phyloP scores from a whole-genome alignment of 2,888 invertebrate species.

The Graphium colonna region DNA sequence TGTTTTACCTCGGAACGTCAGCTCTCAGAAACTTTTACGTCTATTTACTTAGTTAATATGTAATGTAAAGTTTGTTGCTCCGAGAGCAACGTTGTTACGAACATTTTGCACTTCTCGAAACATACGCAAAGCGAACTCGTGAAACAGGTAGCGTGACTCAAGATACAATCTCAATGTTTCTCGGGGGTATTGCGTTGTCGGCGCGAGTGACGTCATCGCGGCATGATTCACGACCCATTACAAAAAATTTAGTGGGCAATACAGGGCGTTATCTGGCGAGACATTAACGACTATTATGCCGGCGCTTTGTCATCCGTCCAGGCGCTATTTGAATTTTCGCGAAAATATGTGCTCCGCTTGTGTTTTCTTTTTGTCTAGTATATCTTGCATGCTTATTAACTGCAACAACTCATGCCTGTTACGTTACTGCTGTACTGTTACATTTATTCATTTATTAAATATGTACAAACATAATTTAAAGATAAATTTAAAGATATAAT shows the following conservation, averaged over 20 bases:
- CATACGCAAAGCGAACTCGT: not conserved
- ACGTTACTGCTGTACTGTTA: no score
- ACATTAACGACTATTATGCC: constrained; percentile 21
- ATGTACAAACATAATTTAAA: no score
- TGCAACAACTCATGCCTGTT: no score
- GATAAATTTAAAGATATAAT: no score
- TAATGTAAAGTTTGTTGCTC: no score
- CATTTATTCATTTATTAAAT: no score
- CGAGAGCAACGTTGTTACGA: not conserved
- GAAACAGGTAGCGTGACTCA: constrained; percentile 11
- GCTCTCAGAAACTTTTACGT: no score
- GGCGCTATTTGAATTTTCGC: constrained; percentile 20
- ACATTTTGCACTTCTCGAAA: not conserved
- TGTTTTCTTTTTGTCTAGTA: not conserved
- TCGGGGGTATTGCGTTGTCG: constrained; percentile 21
- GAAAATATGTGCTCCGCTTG: constrained; percentile 7
- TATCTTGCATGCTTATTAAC: not conserved
- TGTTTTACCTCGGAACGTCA: no score
- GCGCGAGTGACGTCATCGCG: constrained; percentile 21
- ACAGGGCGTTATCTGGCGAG: constrained; percentile 22
- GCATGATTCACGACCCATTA: constrained; percentile 30
- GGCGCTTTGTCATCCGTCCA: constrained; percentile 19
- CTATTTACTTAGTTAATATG: no score
- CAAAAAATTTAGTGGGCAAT: constrained; percentile 23
- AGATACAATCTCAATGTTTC: constrained; percentile 18